Evolutionary conservation across 2,888 invertebrate genomes (phyloP).

Genomic region (Sceliomorpha sp.): DNA sequence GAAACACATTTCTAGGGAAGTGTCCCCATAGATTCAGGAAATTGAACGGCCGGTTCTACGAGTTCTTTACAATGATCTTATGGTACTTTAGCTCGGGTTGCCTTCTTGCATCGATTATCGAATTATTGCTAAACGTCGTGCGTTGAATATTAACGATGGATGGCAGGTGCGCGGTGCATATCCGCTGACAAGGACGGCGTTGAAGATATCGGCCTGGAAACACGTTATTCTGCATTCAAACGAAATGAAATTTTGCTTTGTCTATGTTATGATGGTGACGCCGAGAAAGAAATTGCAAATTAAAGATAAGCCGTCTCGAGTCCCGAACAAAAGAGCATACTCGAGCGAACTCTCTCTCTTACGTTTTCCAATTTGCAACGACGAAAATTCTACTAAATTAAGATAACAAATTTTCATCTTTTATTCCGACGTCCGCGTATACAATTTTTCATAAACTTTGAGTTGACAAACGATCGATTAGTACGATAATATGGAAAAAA

Average conservation of each 20-base stretch:
- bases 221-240: conserved; percentile 35
- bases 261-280: conserved; percentile 34
- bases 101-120: conserved; percentile 40
- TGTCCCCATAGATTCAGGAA: no score
- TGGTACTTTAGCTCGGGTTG: no score
- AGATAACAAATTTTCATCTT: no score
- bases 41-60: no score
- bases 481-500: no score
- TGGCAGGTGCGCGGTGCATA: conserved; percentile 47
- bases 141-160: conserved; percentile 51
- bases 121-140: conserved; percentile 51
- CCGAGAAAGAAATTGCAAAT: conserved; percentile 40
- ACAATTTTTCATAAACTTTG: no score
- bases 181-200: conserved; percentile 37
- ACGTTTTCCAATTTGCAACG: conserved; percentile 21
- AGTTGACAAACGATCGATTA: no score
- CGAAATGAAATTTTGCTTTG: conserved; percentile 48
- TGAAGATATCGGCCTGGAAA: conserved; percentile 25
- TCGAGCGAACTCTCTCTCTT: conserved; percentile 10
- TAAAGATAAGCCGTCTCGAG: conserved; percentile 49
- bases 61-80: no score
- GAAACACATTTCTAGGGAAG: no score
- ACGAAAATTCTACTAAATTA: no score
- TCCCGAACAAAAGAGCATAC: conserved; percentile 16
- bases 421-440: no score